Base-by-base conservation (phyloP, 23 tunicate species). In the Trididemnum nubilum region DNA sequence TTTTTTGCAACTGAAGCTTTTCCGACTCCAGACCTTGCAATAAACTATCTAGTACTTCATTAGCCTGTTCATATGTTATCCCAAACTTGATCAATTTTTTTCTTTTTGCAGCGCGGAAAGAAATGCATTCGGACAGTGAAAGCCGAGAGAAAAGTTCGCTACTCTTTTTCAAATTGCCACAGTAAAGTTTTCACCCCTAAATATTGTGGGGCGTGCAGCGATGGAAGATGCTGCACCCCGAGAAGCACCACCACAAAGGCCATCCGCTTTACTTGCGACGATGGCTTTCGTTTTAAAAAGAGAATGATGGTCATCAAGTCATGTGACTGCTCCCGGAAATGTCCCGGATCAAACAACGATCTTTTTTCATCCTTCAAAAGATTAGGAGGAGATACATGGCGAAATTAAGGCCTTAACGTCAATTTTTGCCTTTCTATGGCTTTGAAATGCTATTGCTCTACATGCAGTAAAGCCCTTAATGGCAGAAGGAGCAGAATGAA, bases 131-230 rank as follows among this genome's bases (percentile, higher is more conserved):
- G 95, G 22, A 83, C 95, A 1, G 85, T 83, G 39, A 84, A 84
- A 51, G 69, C 95, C 22, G 73, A 37, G 19, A 72, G 85, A 9
- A 83, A 79, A n/a, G 91, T 86, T 1, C 85, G 84, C 31, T 92
- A 82, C 54, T 82, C 97, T 24, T 92, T 82, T 85, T 82, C 87
- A 2, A 90, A 90, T 30, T 92, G 97, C 81, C 89, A 86, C 60
- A 86, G 88, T 64, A 92, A 86, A 50, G 88, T 86, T 1, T 82
- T 82, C 85, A 71, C 87, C 4, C 97, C 97, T 18, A 92, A 86
- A 54, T 92, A 92, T 35, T 92, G 97, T 63, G 88, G 91, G 1
- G 58, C 51, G 24, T 90, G 95, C 60, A 66, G 72, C 15, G 95
- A 90, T 60, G 89, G 86, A 28, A 35, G 95, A 63, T 90, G 95